Evolutionary conservation across 1,140 invertebrate genomes (phyloP), one percentile per base, ranked within the genome.

Genomic region (Paralvinella palmiformis): DNA sequence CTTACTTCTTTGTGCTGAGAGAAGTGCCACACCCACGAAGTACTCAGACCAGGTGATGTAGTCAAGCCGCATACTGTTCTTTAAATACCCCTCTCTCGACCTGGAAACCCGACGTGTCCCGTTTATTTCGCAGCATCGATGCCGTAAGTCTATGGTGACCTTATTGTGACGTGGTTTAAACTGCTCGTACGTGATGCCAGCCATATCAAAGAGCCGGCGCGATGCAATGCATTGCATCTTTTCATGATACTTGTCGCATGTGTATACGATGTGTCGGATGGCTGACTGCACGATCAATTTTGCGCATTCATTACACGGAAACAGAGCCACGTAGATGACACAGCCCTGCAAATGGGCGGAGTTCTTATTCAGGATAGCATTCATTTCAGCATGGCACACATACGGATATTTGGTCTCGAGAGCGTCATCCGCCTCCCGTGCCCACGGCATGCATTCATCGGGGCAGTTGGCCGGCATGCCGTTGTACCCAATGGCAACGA

Each of bases 201-300:
- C 87, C 52, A 88, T 85, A 73, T 90, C 83, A 70, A 97, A 86
- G 88, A 96, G 91, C 69, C 72, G 84, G 74, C 87, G 89, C 0
- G 92, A 86, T 5, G 92, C 92, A 52, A 68, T 66, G 27, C 88
- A 89, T 50, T 81, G 79, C 1, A 78, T 65, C 75, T 91, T 91
- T 0, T 87, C 69, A 2, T 79, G 77, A 77, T 92, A 84, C 75
- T 94, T 92, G 79, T 94, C 88, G 0, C 87, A 89, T 65, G 91
- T 79, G 75, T 91, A 97, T 13, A 91, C 78, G 6, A 79, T 75
- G 74, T 88, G 82, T 64, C 82, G 87, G 15, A 97, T 93, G 3
- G 92, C 90, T n/a, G 91, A 88, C 75, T 97, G 95, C 73, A 97
- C 94, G n/a, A 98, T 94, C 2, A 95, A 80, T 82, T 98, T 97